Evolutionary conservation across 2,888 invertebrate genomes (phyloP).

Genomic region (Trichogramma dendrolimi): DNA sequence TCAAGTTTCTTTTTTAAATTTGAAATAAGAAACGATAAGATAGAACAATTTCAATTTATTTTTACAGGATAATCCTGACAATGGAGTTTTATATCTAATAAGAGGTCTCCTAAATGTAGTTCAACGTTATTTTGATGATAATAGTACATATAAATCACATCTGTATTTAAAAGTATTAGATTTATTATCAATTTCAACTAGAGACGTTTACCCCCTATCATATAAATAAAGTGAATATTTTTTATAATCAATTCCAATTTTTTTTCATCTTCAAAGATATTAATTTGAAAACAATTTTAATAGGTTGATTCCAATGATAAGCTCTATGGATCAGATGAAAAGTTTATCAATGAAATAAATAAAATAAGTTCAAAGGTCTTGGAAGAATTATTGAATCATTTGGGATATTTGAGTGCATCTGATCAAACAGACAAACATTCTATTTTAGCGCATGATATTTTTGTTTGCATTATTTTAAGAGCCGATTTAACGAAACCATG

Average conservation of each 20-base stretch:
- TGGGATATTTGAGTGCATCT: constrained; percentile 62
- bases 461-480: constrained; percentile 63
- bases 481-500: constrained; percentile 62
- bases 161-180: constrained; percentile 75
- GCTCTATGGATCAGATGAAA: constrained; percentile 83
- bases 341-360: constrained; percentile 77
- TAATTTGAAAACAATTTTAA: constrained; percentile 32
- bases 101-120: constrained; percentile 78
- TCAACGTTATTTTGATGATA: constrained; percentile 68
- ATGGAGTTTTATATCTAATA: constrained; percentile 77
- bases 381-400: constrained; percentile 70
- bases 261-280: background rate
- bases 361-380: constrained; percentile 72
- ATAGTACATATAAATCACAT: constrained; percentile 63
- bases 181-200: constrained; percentile 72
- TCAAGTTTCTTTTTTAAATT: background rate
- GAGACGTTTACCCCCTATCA: constrained; percentile 83
- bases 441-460: constrained; percentile 69
- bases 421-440: constrained; percentile 68
- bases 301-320: constrained; percentile 89
- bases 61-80: constrained; percentile 79
- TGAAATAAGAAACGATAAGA: background rate
- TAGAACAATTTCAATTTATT: background rate
- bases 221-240: constrained; percentile 59
- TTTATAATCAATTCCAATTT: no score